Evolutionary conservation across 2,888 invertebrate species (phyloP).

Genomic region (Andricus quercusramuli): DNA sequence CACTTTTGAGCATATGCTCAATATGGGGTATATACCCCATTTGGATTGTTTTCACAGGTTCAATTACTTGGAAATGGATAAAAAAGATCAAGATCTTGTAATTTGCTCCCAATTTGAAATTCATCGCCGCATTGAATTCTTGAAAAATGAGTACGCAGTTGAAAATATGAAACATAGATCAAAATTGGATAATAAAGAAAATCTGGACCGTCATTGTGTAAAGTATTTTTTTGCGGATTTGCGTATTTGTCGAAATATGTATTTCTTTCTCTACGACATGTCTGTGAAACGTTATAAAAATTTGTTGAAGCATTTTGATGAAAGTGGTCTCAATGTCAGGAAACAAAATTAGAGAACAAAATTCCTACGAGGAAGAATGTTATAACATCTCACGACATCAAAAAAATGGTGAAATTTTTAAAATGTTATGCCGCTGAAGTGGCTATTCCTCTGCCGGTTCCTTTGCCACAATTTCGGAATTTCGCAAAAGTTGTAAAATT

Average conservation of each 20-base stretch:
- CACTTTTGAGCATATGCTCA: too few species aligned
- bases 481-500: too few species aligned
- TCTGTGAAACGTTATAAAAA: not conserved
- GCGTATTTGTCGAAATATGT: not conserved
- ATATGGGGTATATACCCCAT: too few species aligned
- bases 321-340: not conserved
- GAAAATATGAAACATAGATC: not conserved
- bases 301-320: not conserved
- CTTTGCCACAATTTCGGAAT: too few species aligned
- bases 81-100: not conserved
- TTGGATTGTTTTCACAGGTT: not conserved
- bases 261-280: not conserved
- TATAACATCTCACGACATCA: not conserved
- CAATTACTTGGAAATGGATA: not conserved
- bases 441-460: too few species aligned
- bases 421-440: not conserved
- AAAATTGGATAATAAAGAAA: not conserved
- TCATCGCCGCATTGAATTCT: not conserved
- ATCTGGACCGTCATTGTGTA: not conserved
- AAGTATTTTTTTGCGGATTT: slow-evolving; percentile 6
- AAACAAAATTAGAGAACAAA: not conserved
- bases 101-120: not conserved
- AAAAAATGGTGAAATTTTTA: not conserved
- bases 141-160: not conserved
- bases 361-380: not conserved